Percentiles rank a stretch among this genome's conserved stretches.
Conservation (phyloP, 2,113 vertebrate genomes). For the Myrmecophaga tridactyla region DNA sequence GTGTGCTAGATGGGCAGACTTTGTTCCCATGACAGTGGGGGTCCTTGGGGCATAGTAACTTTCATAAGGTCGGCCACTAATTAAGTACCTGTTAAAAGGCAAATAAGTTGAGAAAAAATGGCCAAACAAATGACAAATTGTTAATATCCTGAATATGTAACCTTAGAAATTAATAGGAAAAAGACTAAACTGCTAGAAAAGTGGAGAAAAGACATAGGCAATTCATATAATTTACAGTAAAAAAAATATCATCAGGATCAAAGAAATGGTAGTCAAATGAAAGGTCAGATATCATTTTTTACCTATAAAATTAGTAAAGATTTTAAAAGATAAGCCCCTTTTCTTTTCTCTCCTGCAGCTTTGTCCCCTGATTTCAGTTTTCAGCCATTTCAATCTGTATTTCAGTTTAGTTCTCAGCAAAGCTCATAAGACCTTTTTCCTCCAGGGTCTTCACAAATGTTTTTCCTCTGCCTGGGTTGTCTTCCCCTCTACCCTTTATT, state of each 20-base stretch:
- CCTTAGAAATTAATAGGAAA: not conserved
- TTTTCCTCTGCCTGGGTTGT: not conserved
- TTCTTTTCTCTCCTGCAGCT: not conserved
- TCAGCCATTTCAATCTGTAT: not conserved
- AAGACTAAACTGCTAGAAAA: not conserved
- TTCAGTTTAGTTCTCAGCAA: not conserved
- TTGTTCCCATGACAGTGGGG: not conserved
- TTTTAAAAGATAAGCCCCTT: not conserved
- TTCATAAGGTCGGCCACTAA: not conserved
- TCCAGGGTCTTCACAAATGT: not conserved
- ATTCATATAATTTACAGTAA: not conserved
- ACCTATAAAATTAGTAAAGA: not conserved
- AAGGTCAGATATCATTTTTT: not conserved
- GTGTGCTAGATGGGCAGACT: not conserved
- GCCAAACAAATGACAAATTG: not conserved
- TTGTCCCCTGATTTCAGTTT: not conserved
- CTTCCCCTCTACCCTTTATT: not conserved
- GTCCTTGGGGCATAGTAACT: not conserved
- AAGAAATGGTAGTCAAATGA: not conserved
- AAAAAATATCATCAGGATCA: not conserved
- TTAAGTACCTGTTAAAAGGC: not conserved
- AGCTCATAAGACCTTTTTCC: not conserved
- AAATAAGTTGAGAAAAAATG: not conserved
- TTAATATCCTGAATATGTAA: not conserved
- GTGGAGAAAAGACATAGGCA: not conserved